Evolutionary conservation across 2,888 invertebrate species (phyloP).

Genomic region (Masnerella sp.): DNA sequence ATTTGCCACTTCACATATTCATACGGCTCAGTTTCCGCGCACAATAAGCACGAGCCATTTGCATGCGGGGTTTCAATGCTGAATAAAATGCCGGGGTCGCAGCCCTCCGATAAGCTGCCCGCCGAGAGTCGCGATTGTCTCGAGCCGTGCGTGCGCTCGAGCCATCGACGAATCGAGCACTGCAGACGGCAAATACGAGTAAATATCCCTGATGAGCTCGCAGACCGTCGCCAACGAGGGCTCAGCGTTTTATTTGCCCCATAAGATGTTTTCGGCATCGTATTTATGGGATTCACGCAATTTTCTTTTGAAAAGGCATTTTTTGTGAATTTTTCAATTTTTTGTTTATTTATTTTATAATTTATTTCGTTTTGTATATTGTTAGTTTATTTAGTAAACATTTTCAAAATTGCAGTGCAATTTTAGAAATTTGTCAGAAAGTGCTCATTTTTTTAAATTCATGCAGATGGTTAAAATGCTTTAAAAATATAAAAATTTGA

Average conservation of each 20-base stretch:
- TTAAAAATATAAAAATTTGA: too few species aligned
- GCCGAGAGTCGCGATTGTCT: conserved; percentile 73
- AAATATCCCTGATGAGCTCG: conserved; percentile 72
- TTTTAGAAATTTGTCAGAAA: too few species aligned
- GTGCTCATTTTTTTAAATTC: too few species aligned
- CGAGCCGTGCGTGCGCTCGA: conserved; percentile 68
- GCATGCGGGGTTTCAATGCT: conserved; percentile 70
- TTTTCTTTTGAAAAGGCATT: background rate
- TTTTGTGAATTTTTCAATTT: too few species aligned
- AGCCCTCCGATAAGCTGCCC: conserved; percentile 71
- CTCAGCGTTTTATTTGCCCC: conserved; percentile 66
- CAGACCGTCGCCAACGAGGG: conserved; percentile 55
- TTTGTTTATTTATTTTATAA: too few species aligned
- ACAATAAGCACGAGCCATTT: conserved; percentile 75
- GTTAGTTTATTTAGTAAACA: too few species aligned
- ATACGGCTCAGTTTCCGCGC: conserved; percentile 71
- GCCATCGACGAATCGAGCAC: conserved; percentile 68
- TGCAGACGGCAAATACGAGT: conserved; percentile 68
- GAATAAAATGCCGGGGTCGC: conserved; percentile 67
- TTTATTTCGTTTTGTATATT: too few species aligned
- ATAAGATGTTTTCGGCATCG: conserved; percentile 60
- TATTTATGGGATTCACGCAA: conserved; percentile 32
- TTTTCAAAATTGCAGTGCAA: too few species aligned
- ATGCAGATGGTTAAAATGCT: too few species aligned
- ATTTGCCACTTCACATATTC: conserved; percentile 74